Base-by-base conservation (phyloP, 2,113 vertebrate genomes). In the Sus scrofa region DNA sequence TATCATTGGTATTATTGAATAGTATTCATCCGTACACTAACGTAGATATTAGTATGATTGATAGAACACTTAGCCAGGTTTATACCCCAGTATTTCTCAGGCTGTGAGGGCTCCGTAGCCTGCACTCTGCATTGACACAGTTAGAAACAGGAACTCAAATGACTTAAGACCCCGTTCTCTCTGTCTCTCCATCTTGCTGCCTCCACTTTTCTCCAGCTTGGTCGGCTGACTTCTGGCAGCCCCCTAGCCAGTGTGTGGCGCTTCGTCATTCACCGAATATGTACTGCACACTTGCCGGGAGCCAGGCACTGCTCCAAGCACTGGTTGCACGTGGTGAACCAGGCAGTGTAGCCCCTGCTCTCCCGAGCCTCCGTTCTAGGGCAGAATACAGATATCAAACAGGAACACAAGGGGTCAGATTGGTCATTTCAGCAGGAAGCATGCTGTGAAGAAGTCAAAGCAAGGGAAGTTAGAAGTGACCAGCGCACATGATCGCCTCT, bases 251-350 rank as follows among this genome's bases (percentile, higher is more conserved):
- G 18, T 50, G 7, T 1, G 1, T 19, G n/a, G 37, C 58, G 2
- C 39, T 22, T 44, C 1, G 1, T 32, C 44, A 6, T 44, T 93
- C 73, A 34, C 7, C 50, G 88, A 2, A 16, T 44, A 39, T 0
- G 0, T 22, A 12, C 9, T 14, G 1, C n/a, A 7, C 2, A 0
- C 27, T 7, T 89, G 27, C 39, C 24, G 7, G 52, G 30, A 27
- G 1, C 58, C 44, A 22, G 52, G 37, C 58, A 24, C 73, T 27
- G 15, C 37, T 8, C 32, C 9, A 26, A 63, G 62, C n/a, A 6
- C 67, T 6, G 14, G n/a, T 1, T 13, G 1, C 12, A 0, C 0
- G 9, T 10, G 3, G 7, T 8, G 15, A 62, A 20, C 0, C 0
- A 63, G n/a, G 30, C 10, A 12, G 2, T 1, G 2, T 11, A 18